Base-by-base conservation (phyloP, 2,113 vertebrate species). In the Pomatostomus ruficeps region DNA sequence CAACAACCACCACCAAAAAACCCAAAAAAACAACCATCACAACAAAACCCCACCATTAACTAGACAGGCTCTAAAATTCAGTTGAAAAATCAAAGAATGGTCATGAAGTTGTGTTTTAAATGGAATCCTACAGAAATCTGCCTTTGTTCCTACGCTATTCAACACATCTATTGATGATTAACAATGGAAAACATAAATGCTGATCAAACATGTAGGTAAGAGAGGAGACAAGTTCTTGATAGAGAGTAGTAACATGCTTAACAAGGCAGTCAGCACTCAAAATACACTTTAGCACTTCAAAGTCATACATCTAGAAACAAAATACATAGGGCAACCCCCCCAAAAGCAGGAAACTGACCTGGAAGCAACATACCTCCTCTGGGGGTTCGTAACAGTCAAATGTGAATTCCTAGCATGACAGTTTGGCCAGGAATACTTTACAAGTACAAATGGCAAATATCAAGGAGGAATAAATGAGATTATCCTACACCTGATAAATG, bases 321-420 rank as follows among this genome's bases (percentile, higher is more conserved):
- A 76, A 40, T 7, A 43, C 7, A 38, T 1, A 24, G 9, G 67
- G 18, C 59, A 74, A 20, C 42, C 11, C 72, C 58, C 63, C 43
- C 9, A 35, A 48, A n/a, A 72, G 9, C 10, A 49, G 26, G 26
- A 61, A 45, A 7, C 12, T 17, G 12, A 76, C 11, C 54, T 35
- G 28, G 38, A 52, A 88, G 70, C 35, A 73, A 6, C 10, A 55
- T 5, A 28, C 12, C 71, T 71, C 35, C 20, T 63, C 51, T 45
- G 12, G 11, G 18, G 15, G 31, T 17, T 74, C 43, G 67, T 21
- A 63, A 9, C 6, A 63, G 55, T 18, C 42, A 57, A 88, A 65
- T 0, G 1, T 2, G 24, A 91, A 81, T 74, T 91, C 42, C 63
- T 45, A 16, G 25, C 0, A 0, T 21, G 42, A 46, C 17, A 65